A percentile compares a stretch with the other conserved stretches of the same genome.
phyloP scores from a whole-genome alignment of 2,888 invertebrate species.

The Mimumesa dahlbomi region DNA sequence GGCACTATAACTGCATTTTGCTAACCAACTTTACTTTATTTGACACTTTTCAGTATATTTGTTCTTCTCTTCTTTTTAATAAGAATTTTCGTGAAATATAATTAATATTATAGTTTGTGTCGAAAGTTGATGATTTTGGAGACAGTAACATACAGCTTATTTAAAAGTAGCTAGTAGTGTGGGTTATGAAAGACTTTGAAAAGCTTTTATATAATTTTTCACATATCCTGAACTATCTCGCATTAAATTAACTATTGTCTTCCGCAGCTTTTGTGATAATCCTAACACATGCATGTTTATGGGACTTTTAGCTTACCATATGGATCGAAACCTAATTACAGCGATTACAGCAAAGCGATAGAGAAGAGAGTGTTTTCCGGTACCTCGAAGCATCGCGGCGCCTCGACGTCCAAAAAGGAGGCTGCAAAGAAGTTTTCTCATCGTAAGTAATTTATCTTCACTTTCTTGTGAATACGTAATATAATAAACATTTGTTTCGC shows the following conservation, averaged over 20 bases:
- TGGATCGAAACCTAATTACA: constrained; percentile 83
- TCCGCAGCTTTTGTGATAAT: not conserved
- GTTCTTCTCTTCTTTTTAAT: too few species aligned
- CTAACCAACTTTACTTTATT: too few species aligned
- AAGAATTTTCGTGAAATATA: too few species aligned
- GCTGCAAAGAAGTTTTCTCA: constrained; percentile 76
- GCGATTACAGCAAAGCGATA: constrained; percentile 81
- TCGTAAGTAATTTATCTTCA: constrained; percentile 65
- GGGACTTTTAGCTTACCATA: constrained; percentile 83
- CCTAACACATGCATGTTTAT: constrained; percentile 43
- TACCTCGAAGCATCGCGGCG: constrained; percentile 73
- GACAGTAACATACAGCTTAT: too few species aligned
- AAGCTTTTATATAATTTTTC: too few species aligned
- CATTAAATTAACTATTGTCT: constrained; percentile 8
- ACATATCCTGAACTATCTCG: not conserved
- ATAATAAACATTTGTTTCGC: too few species aligned
- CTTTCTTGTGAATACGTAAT: too few species aligned
- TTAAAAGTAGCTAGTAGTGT: too few species aligned
- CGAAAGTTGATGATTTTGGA: too few species aligned
- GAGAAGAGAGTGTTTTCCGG: constrained; percentile 75
- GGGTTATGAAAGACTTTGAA: not conserved
- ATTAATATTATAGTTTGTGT: too few species aligned
- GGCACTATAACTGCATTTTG: too few species aligned
- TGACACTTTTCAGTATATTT: too few species aligned
- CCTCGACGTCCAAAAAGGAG: constrained; percentile 76